Conservation (phyloP, 2,113 vertebrate genomes). For the Alaudala cheleensis region DNA sequence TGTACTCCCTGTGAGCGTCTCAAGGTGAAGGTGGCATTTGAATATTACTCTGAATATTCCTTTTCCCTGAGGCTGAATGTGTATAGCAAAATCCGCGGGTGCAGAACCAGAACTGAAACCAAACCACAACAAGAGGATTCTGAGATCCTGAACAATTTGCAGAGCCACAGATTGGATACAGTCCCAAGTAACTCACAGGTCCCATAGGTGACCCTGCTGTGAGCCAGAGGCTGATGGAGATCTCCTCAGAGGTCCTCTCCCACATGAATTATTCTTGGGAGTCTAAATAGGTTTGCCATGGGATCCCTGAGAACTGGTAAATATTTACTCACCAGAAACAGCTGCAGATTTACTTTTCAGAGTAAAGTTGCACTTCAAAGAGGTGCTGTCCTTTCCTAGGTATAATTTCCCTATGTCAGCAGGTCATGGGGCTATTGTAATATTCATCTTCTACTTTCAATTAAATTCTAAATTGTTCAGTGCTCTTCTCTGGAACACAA, state of each 20-base stretch:
- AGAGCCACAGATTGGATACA: not conserved
- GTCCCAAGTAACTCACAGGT: not conserved
- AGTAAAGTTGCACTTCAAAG: not conserved
- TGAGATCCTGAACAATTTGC: not conserved
- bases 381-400: not conserved
- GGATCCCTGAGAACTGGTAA: not conserved
- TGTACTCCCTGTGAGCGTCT: not conserved
- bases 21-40: not conserved
- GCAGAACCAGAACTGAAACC: not conserved
- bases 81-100: not conserved
- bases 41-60: not conserved
- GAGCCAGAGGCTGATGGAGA: not conserved
- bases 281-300: not conserved
- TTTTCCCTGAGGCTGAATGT: not conserved
- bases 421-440: not conserved
- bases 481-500: not conserved
- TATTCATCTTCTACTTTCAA: not conserved
- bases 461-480: not conserved
- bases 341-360: not conserved
- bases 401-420: not conserved
- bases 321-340: not conserved
- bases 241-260: not conserved
- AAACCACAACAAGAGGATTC: not conserved
- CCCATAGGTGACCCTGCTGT: not conserved
- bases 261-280: not conserved